phyloP scores from a whole-genome alignment of 2,113 vertebrate genomes.

The Burhinus bistriatus region DNA sequence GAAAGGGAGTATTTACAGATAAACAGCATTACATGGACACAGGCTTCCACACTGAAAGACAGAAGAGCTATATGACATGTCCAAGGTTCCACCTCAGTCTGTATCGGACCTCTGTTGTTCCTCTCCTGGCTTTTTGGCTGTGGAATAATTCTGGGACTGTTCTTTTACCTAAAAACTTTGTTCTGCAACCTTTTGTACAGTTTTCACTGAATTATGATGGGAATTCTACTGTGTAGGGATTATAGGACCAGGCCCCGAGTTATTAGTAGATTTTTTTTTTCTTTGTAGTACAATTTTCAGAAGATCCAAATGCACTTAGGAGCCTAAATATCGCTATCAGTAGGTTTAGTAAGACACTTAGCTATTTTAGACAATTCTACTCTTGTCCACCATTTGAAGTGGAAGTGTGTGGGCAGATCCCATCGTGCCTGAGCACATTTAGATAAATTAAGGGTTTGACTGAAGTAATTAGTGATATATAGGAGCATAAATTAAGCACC shows the following conservation, averaged over 20 bases:
- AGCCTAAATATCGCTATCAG: not conserved
- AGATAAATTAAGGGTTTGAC: not conserved
- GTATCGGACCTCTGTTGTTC: accelerated
- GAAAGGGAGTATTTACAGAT: not conserved
- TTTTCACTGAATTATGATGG: not conserved
- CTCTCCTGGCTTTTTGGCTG: not conserved
- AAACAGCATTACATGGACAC: too few relatives aligned
- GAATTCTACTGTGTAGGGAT: not conserved
- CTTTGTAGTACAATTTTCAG: not conserved
- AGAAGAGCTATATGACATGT: not conserved
- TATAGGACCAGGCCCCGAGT: not conserved
- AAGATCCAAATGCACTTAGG: not conserved
- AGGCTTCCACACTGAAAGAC: not conserved
- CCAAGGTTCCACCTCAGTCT: not conserved
- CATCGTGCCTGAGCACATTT: not conserved
- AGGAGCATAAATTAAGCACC: not conserved
- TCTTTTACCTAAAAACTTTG: not conserved
- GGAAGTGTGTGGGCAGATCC: not conserved
- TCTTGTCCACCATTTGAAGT: not conserved
- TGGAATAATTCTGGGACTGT: not conserved
- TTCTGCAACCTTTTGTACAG: not conserved
- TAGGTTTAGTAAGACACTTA: not conserved
- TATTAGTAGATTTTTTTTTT: not conserved
- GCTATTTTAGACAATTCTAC: not conserved
- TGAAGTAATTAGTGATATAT: not conserved